These are phyloP conservation scores for Leucoraja erinaceus DNA, from an alignment of 2,113 vertebrate genomes.

Conservation along the genomic window DNA sequence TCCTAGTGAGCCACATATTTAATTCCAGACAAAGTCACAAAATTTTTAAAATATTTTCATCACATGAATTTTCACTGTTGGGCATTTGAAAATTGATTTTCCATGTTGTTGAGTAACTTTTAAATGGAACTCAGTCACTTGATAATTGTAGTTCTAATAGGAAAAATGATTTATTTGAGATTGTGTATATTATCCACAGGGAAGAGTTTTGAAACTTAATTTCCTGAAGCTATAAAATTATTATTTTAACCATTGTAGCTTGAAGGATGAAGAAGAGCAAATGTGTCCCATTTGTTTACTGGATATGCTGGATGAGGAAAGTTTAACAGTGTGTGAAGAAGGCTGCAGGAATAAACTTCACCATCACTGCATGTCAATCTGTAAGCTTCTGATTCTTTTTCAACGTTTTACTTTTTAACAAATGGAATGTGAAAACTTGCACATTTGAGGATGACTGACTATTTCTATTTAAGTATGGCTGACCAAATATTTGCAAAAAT, in stretches of 20 bases:
- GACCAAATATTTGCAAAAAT: too few species aligned
- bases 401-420: background rate
- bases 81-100: background rate
- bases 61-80: background rate
- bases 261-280: slow-evolving; percentile 85
- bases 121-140: slow-evolving; percentile 16
- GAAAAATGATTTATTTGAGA: background rate
- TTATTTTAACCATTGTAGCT: slow-evolving; percentile 50
- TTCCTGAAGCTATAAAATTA: background rate
- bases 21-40: background rate
- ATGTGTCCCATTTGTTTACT: slow-evolving; percentile 84
- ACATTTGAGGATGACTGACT: too few species aligned
- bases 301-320: slow-evolving; percentile 85
- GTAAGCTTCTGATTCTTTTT: slow-evolving; percentile 55
- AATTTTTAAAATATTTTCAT: background rate
- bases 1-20: background rate
- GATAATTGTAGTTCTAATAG: background rate
- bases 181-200: background rate
- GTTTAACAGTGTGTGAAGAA: slow-evolving; percentile 77
- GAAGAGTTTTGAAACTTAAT: background rate
- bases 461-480: too few species aligned
- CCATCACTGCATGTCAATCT: slow-evolving; percentile 90
- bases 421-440: too few species aligned
- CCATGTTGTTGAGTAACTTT: slow-evolving; percentile 41
- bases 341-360: slow-evolving; percentile 85